Percentiles rank a stretch among this genome's conserved stretches.
Conservation (phyloP, 2,888 invertebrate genomes). For the Lepidocyrtinus sp. region DNA sequence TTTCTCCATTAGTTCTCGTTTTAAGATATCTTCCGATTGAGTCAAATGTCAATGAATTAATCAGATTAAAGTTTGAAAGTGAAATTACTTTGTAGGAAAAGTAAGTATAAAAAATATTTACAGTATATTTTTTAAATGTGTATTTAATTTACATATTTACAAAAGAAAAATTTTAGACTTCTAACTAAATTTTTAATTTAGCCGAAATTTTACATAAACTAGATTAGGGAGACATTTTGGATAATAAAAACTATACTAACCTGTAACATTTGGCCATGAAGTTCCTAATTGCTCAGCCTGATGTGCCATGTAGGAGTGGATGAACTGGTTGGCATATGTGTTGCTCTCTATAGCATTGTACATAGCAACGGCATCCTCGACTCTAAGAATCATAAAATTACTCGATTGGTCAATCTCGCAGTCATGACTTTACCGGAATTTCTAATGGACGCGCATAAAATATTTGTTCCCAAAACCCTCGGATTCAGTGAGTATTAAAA, state of each 20-base stretch:
- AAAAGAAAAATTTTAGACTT: no score
- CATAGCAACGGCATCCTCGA: slow-evolving; percentile 66
- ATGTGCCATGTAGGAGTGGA: slow-evolving; percentile 64
- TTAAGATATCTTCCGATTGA: not conserved
- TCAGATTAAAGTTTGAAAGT: not conserved
- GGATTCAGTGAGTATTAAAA: no score
- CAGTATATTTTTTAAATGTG: no score
- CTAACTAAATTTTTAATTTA: no score
- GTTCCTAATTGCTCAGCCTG: slow-evolving; percentile 59
- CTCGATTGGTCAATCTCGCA: no score
- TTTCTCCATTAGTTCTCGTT: not conserved
- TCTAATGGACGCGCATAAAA: no score
- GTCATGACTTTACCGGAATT: no score
- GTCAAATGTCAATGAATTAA: not conserved
- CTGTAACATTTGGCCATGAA: slow-evolving; percentile 64
- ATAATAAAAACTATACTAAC: slow-evolving; percentile 55
- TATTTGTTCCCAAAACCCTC: no score
- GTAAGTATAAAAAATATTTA: no score
- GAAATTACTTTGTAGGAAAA: not conserved
- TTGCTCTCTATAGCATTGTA: slow-evolving; percentile 61
- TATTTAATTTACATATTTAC: no score
- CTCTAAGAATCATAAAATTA: no score
- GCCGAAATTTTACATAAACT: not conserved
- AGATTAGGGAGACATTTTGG: not conserved
- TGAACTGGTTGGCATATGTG: slow-evolving; percentile 61